Evolutionary conservation across 2,888 invertebrate species (phyloP), one percentile per base, ranked within the genome.

Genomic region (Julus scandinavius): DNA sequence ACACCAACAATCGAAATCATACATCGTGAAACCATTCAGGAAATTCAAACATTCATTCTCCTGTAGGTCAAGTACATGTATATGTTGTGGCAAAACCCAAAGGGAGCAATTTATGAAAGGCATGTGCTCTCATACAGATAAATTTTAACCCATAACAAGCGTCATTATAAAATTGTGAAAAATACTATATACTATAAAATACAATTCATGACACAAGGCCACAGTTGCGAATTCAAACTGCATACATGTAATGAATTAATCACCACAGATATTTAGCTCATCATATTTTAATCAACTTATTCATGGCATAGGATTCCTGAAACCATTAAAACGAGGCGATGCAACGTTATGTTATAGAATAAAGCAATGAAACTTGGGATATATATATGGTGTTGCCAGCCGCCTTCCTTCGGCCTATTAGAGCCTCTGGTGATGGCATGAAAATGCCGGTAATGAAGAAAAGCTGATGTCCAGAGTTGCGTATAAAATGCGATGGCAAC

Each of bases 401-500:
- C 5, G 9, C 29, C 72, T n/a, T 9, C 29, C 11, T 29, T 72
- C 29, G 72, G 72, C 0, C 72, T 72, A 72, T 72, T 72, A 29
- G 29, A 29, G 7, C 29, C 29, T 6, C 63, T 17, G 29, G n/a
- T n/a, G 63, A 63, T 63, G 63, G 63, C 63, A 29, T n/a, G 72
- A 72, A 72, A 72, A 29, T 72, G 72, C 11, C 9, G 72, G 29
- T 29, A 72, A 72, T 72, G 72, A 72, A 72, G 72, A n/a, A 72
- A 72, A n/a, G 72, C 72, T 72, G 72, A 29, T 29, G 72, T 72
- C 72, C 72, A 72, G 29, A 72, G 72, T 29, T 7, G 72, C 29
- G 72, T 72, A 72, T 72, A 29, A 72, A 72, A 72, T 11, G 72
- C 29, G 13, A 72, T 29, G 72, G 72, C 72, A 72, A 72, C 72